Evolutionary conservation across 2,113 vertebrate genomes (phyloP).

Genomic region (Argyrosomus japonicus): DNA sequence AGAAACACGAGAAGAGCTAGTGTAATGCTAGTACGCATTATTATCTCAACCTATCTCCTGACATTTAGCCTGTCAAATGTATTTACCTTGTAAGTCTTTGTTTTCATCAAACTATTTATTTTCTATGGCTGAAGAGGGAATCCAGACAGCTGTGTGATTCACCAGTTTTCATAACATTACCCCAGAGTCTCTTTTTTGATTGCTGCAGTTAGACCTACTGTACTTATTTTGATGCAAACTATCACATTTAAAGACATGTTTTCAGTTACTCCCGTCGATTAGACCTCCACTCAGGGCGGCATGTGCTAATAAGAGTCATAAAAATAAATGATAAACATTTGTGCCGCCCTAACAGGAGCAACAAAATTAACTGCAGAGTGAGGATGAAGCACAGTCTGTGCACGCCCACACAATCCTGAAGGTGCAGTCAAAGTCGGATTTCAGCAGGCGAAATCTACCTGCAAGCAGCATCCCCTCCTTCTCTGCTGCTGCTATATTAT

Average conservation of each 20-base stretch:
- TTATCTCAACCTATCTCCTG: too few species aligned
- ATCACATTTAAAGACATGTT: not conserved
- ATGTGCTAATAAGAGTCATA: not conserved
- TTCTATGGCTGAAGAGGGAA: conserved; percentile 18
- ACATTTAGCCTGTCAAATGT: conserved; percentile 4
- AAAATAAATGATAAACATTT: conserved; percentile 6
- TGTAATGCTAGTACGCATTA: not conserved
- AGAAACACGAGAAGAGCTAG: not conserved
- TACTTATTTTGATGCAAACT: not conserved
- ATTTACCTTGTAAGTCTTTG: not conserved
- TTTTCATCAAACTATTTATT: not conserved
- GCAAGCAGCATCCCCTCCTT: not conserved
- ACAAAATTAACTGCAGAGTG: not conserved
- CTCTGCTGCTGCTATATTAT: not conserved
- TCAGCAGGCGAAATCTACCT: not conserved
- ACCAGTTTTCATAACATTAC: not conserved
- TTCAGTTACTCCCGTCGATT: not conserved
- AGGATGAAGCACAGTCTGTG: not conserved
- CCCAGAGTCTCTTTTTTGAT: not conserved
- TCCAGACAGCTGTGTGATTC: conserved; percentile 12
- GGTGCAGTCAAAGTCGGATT: not conserved
- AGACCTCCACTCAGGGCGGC: not conserved
- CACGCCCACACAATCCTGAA: not conserved
- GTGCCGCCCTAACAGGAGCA: not conserved
- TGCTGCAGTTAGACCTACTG: not conserved